These are phyloP conservation scores for Chlorospingus semifuscus DNA, from an alignment of 2,797 vertebrate species.

Conservation along the genomic window DNA sequence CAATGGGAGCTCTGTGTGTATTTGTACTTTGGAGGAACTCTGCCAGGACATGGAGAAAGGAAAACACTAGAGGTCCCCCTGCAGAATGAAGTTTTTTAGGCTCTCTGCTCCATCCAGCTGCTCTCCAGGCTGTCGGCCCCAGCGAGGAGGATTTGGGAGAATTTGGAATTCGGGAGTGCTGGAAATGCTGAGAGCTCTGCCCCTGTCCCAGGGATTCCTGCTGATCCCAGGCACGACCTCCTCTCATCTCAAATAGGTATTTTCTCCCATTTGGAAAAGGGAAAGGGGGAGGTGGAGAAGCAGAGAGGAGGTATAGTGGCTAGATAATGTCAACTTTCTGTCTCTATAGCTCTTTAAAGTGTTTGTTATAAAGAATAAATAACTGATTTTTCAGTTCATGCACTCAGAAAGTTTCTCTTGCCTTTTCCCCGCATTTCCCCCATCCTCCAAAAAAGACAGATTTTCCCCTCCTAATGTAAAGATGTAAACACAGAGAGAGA, in stretches of 20 bases:
- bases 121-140: neutral
- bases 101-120: conserved; percentile 67
- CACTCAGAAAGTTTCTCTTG: neutral
- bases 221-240: neutral
- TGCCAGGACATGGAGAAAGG: conserved; percentile 77
- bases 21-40: conserved; percentile 79
- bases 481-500: neutral
- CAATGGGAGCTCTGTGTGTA: conserved; percentile 84
- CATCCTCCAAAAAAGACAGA: rapidly evolving
- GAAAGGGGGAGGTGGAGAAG: neutral
- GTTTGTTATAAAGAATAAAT: neutral
- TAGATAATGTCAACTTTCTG: neutral
- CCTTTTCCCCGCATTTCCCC: neutral
- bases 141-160: neutral
- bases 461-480: neutral
- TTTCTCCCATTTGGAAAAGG: neutral
- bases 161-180: rapidly evolving
- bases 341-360: neutral
- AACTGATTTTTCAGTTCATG: neutral
- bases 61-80: conserved; percentile 79
- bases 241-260: neutral
- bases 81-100: conserved; percentile 69
- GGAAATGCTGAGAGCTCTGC: neutral
- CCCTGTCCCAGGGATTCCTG: neutral
- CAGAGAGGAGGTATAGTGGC: neutral